Base-by-base conservation (phyloP, 1,140 invertebrate genomes). In the Brachionus calyciflorus region DNA sequence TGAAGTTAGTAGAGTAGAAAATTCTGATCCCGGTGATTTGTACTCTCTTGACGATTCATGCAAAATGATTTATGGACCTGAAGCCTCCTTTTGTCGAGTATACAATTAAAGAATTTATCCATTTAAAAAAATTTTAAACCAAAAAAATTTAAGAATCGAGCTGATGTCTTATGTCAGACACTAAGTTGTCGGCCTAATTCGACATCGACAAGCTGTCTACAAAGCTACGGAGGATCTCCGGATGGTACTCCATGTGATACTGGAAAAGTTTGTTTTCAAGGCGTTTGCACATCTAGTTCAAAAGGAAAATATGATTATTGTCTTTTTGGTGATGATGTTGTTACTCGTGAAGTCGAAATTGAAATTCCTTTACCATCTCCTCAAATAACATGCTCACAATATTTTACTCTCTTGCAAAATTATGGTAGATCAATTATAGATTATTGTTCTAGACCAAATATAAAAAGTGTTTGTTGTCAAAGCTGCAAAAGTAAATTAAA, bases 401-500 rank as follows among this genome's bases (percentile, higher is more conserved):
- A 37, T 73, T 49, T 51, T 55, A 41, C 28, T 24, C 21, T 73
- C 3, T 21, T 73, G 5, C 30, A 73, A 41, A 26, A 24, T 24
- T 12, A 19, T 14, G 37, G 28, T 9, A 40, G 19, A 37, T 55
- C 69, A 19, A 24, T 73, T 19, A 37, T 17, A 9, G 48, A 12
- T 12, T 73, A 51, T 51, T 73, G 69, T 73, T 44, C 44, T 9
- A 51, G 40, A 40, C 19, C 7, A 21, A 10, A 51, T 1, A 51
- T 73, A 26, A 51, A 28, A 1, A 37, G 7, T 37, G 40, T 73
- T 14, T 73, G 69, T 12, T 73, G 69, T 30, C 69, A 55, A 26
- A 41, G 19, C 10, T 73, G 69, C 40, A 73, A 51, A 51, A 73
- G 69, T 73, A 73, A 51, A 24, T 5, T 30, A 51, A 53, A 21